phyloP scores from a whole-genome alignment of 2,888 invertebrate genomes.

The Drosophila tripunctata region DNA sequence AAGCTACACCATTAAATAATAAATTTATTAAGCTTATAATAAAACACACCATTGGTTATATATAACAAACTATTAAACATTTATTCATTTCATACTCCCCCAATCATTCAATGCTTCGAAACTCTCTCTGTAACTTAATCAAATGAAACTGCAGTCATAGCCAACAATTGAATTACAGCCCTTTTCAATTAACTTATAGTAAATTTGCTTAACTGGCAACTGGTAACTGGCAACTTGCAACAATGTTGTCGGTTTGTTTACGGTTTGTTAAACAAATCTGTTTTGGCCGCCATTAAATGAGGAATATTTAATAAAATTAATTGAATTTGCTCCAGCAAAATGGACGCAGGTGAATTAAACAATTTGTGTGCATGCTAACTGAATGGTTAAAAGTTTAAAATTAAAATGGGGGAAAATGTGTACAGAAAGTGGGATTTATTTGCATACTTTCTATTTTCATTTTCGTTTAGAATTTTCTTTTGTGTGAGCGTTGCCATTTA shows the following conservation, averaged over 20 bases:
- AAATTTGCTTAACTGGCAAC: background rate
- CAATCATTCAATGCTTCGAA: background rate
- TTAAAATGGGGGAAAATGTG: conserved; percentile 14
- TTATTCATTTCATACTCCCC: background rate
- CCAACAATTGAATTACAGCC: background rate
- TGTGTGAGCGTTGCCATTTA: conserved; percentile 38
- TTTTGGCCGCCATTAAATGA: background rate
- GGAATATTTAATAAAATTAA: conserved; percentile 23
- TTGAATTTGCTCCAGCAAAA: conserved; percentile 8
- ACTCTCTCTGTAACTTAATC: background rate
- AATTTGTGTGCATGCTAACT: conserved; percentile 42
- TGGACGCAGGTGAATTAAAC: conserved; percentile 28
- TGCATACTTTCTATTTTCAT: conserved; percentile 2
- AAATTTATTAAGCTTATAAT: too few relatives aligned
- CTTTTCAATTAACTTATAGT: background rate
- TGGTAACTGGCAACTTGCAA: background rate
- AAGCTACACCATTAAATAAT: too few relatives aligned
- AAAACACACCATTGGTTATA: too few relatives aligned
- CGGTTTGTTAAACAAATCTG: background rate
- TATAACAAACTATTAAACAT: too few relatives aligned
- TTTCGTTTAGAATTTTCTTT: conserved; percentile 23
- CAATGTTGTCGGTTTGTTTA: background rate
- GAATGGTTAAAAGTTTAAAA: conserved; percentile 40
- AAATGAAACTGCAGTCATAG: background rate
- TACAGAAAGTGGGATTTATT: conserved; percentile 21